Base-by-base conservation (phyloP, 2,888 invertebrate genomes). In the Mythimna albipuncta region DNA sequence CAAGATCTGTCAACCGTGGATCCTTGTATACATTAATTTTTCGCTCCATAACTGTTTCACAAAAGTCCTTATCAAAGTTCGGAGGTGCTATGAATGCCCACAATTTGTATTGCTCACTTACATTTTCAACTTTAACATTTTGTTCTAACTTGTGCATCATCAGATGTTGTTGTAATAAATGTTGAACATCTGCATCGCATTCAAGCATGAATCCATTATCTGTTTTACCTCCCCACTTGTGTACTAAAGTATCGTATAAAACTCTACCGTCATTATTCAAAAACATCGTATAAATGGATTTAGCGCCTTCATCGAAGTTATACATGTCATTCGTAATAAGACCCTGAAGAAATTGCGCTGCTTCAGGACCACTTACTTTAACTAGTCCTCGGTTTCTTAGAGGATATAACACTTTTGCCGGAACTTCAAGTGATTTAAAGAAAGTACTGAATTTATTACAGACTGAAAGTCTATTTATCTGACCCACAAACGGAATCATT, bases 261-360 rank as follows among this genome's bases (percentile, higher is more conserved):
- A 99, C 97, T 91, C 99, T 96, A 72, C 99, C 98, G 93, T 97
- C 97, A 63, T 97, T 97, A 91, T 99, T 99, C 26, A 99, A 95
- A 91, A 99, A 98, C 97, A 99, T 97, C 0, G 98, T 96, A 91
- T 98, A 99, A 90, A 98, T 97, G 74, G 97, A 97, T 10, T 96
- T 95, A 4, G 97, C 94, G 16, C 97, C 97, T 67, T 97, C 96
- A 54, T 97, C 94, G 67, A 98, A 96, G 90, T 98, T 98, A 38
- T 95, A 94, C 92, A 99, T 98, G 93, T 99, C 99, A 92, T 99
- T 99, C 0, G 99, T 99, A 58, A 99, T 97, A 21, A 99, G 97
- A 19, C 99, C 99, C 95, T 99, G 99, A 16, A 99, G 96, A 89
- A 98, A 99, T 52, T 89, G 91, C 52, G 91, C 79, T 44, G 93